A percentile compares a stretch with the other conserved stretches of the same genome.
These are phyloP conservation scores for Ochotona curzoniae DNA, from an alignment of 2,113 vertebrate genomes.

Conservation along the genomic window DNA sequence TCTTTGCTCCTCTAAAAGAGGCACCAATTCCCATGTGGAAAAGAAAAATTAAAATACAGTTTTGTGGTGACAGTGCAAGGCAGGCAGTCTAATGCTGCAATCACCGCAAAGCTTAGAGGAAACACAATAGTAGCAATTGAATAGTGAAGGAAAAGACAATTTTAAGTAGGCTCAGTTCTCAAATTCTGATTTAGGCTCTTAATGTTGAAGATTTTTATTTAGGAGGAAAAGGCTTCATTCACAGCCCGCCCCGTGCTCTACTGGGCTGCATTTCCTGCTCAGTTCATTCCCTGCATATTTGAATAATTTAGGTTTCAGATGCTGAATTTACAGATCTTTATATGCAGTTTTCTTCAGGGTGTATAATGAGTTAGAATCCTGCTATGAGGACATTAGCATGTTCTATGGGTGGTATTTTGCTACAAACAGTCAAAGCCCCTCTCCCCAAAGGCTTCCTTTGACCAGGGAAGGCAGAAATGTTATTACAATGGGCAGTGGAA, in stretches of 20 bases:
- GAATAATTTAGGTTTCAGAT: constrained; percentile 81
- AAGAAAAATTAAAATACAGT: constrained; percentile 42
- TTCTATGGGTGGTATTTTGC: constrained; percentile 73
- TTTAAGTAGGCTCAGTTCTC: constrained; percentile 70
- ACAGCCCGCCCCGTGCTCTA: constrained; percentile 68
- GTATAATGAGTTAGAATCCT: constrained; percentile 83
- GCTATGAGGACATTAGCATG: constrained; percentile 79
- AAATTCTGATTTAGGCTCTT: constrained; percentile 79
- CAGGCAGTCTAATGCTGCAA: constrained; percentile 61
- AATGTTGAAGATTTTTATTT: constrained; percentile 78
- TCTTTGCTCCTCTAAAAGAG: constrained; percentile 22
- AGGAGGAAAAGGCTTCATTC: constrained; percentile 76
- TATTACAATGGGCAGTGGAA: constrained; percentile 74
- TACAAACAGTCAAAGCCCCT: constrained; percentile 66
- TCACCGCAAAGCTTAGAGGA: constrained; percentile 40
- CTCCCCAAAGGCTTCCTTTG: constrained; percentile 72
- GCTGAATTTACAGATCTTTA: constrained; percentile 82
- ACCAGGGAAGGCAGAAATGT: constrained; percentile 55
- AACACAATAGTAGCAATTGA: constrained; percentile 73
- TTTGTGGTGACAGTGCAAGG: constrained; percentile 10
- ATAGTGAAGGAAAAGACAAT: constrained; percentile 67
- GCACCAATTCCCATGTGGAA: background rate
- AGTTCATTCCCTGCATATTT: constrained; percentile 78
- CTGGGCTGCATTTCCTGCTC: constrained; percentile 75
- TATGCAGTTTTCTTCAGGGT: constrained; percentile 82